Evolutionary conservation across 2,888 invertebrate genomes (phyloP).

Genomic region (Punctoribates punctum): DNA sequence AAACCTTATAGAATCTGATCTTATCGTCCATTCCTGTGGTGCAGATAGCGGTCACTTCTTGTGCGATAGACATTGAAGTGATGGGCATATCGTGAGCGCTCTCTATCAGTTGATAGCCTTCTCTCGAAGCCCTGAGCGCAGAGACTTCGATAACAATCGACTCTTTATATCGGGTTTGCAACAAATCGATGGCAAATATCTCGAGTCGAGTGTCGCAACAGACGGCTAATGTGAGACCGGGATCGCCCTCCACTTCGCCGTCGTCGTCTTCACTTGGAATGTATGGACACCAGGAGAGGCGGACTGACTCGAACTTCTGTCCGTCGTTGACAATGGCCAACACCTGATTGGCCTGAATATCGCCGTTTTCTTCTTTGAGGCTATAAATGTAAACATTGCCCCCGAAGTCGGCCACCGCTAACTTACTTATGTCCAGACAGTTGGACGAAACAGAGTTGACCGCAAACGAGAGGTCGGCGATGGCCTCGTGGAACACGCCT

Average conservation of each 20-base stretch:
- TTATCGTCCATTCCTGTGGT: conserved; percentile 38
- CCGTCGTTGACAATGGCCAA: conserved; percentile 36
- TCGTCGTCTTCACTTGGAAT: conserved; percentile 34
- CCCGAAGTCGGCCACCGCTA: conserved; percentile 34
- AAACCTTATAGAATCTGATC: conserved; percentile 35
- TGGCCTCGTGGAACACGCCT: conserved; percentile 13
- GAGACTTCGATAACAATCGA: background rate
- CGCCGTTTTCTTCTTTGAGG: conserved; percentile 11
- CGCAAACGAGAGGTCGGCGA: conserved; percentile 38
- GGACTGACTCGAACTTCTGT: background rate
- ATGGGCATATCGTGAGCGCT: conserved; percentile 20
- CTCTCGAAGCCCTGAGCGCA: background rate
- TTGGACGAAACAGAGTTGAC: conserved; percentile 11
- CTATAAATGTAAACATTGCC: conserved; percentile 36
- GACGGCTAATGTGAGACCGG: conserved; percentile 29
- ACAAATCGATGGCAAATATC: conserved; percentile 31
- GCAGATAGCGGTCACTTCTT: conserved; percentile 38
- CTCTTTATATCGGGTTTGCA: background rate
- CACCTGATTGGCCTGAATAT: conserved; percentile 3
- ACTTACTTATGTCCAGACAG: conserved; percentile 13
- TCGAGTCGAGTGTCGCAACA: conserved; percentile 30
- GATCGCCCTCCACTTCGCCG: conserved; percentile 28
- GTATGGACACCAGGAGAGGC: conserved; percentile 40
- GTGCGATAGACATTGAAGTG: conserved; percentile 27
- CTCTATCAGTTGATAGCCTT: conserved; percentile 28